These are phyloP conservation scores for Melanerpes formicivorus DNA, from an alignment of 2,113 vertebrate genomes.

Conservation along the genomic window DNA sequence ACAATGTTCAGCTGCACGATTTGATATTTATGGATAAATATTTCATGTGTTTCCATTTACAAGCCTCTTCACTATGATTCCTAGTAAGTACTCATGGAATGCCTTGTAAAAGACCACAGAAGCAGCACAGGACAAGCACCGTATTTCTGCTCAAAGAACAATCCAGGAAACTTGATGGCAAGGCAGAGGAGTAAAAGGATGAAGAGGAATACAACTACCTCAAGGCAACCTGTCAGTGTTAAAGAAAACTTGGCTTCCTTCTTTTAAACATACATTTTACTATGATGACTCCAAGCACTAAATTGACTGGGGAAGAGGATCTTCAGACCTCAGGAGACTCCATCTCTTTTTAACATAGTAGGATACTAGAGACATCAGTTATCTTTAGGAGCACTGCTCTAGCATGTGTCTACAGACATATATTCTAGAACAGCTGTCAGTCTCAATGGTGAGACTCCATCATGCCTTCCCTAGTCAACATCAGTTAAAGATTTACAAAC, in stretches of 20 bases:
- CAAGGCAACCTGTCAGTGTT: not conserved
- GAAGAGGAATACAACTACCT: not conserved
- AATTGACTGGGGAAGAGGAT: not conserved
- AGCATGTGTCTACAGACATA: not conserved
- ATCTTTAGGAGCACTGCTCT: not conserved
- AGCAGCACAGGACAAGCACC: not conserved
- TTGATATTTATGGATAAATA: not conserved
- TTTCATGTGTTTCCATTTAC: not conserved
- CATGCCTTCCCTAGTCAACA: not conserved
- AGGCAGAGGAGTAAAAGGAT: not conserved
- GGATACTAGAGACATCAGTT: not conserved
- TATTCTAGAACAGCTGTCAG: not conserved
- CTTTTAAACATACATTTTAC: not conserved
- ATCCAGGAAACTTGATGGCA: not conserved
- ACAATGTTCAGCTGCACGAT: not conserved
- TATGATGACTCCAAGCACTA: not conserved
- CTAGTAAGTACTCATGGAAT: not conserved
- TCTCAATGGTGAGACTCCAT: not conserved
- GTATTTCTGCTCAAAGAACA: not conserved
- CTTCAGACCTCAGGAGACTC: not conserved
- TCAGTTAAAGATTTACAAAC: not conserved
- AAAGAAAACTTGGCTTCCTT: not conserved
- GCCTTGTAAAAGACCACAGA: not conserved
- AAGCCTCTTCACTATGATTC: not conserved
- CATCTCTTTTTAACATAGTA: not conserved